Conservation (phyloP, 2,797 vertebrate species). For the Natrix natrix region DNA sequence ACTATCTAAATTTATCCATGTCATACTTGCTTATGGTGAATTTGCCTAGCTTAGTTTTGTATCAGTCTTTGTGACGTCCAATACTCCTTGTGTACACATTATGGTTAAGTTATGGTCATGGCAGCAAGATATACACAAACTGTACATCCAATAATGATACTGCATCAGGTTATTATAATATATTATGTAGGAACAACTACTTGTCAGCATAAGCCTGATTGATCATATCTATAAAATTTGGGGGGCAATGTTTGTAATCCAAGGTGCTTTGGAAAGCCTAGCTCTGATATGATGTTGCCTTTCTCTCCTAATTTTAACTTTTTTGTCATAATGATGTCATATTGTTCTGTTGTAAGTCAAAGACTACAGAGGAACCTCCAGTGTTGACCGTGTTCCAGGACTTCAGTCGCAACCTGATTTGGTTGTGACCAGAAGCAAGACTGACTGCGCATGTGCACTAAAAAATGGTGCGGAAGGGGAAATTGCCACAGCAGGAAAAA, state of each 20-base stretch:
- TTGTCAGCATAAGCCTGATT: neutral
- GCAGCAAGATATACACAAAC: neutral
- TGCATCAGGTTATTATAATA: neutral
- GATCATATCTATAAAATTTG: neutral
- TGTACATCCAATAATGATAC: neutral
- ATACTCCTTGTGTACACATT: neutral
- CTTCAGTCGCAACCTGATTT: too few species aligned
- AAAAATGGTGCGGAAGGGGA: too few species aligned
- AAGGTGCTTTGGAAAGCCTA: neutral
- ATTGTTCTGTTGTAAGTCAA: neutral
- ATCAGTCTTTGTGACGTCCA: neutral
- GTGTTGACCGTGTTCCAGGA: too few species aligned
- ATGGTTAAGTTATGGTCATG: neutral
- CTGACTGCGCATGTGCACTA: too few species aligned
- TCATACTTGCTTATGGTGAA: neutral
- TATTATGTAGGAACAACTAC: neutral
- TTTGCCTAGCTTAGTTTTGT: neutral
- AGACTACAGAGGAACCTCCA: neutral
- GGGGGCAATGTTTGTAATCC: neutral
- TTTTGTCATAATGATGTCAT: neutral
- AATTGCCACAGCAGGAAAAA: too few species aligned
- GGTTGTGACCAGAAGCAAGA: too few species aligned
- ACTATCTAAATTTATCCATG: neutral
- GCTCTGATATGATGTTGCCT: neutral
- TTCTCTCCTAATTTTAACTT: neutral